Evolutionary conservation across 1,140 invertebrate species (phyloP), one percentile per base, ranked within the genome.

Genomic region (Archegozetes longisetosus): DNA sequence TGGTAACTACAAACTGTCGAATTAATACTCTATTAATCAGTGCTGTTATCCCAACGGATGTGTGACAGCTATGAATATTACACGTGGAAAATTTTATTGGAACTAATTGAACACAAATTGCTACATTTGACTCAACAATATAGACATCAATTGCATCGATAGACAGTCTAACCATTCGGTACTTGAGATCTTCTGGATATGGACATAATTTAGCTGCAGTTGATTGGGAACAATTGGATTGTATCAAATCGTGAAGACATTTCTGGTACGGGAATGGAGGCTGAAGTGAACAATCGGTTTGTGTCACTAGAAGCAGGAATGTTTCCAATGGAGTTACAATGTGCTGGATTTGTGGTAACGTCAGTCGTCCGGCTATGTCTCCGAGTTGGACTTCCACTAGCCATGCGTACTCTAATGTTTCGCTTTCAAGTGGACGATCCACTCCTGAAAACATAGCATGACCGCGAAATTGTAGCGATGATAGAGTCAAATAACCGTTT

Each of bases 381-480:
- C 80, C 79, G 24, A 82, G 65, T 13, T 76, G 71, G 23, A 79
- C 68, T 67, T 82, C 80, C 53, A 81, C 71, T 23, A 80, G 67
- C 95, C 95, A 98, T 0, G 85, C 89, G 72, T 98, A 98, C 70
- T 98, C 95, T 4, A 97, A 70, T 0, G 92, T 96, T 69, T 97
- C 93, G 71, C 91, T 83, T 68, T 93, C 88, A 23, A 95, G 73
- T 28, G 81, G 81, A 52, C 93, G 73, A 48, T 89, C 90, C 60
- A 88, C 81, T 65, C 89, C 85, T 62, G 92, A 97, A 71, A 97
- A 98, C 83, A 98, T 92, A 1, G 91, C 94, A 73, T 98, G 91
- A 1, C 93, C 95, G 64, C 92, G 76, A 47, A 91, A 77, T 78
- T 76, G 74, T 56, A 76, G 65, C 47, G 73, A 72, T 53, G 73